Percentiles rank a stretch among this genome's conserved stretches.
These are phyloP conservation scores for Herminia tarsipennalis DNA, from an alignment of 2,888 invertebrate genomes.

Conservation along the genomic window DNA sequence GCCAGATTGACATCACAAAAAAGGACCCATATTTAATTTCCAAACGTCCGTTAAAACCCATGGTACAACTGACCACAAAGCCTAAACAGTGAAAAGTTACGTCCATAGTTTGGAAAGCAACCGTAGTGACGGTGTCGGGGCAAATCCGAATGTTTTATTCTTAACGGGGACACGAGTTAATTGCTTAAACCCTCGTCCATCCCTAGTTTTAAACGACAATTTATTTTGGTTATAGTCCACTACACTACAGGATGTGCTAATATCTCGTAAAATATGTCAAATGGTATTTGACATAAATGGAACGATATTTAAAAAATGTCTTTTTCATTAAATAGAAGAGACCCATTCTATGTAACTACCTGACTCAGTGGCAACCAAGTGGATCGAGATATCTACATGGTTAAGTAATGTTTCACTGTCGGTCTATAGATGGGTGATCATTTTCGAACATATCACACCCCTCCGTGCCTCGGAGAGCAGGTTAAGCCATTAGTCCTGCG, in stretches of 20 bases:
- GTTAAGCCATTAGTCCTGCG: too few species aligned
- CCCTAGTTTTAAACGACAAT: slow-evolving; percentile 79
- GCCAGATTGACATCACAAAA: neutral
- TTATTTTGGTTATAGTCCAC: slow-evolving; percentile 70
- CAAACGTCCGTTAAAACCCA: slow-evolving; percentile 12
- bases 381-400: too few species aligned
- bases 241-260: slow-evolving; percentile 56
- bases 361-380: too few species aligned
- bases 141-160: slow-evolving; percentile 79
- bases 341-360: too few species aligned
- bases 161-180: slow-evolving; percentile 76
- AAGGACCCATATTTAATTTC: slow-evolving; percentile 2
- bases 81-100: slow-evolving; percentile 50
- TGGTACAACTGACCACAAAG: slow-evolving; percentile 16
- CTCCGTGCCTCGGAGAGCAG: too few species aligned
- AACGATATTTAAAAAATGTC: too few species aligned
- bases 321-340: too few species aligned
- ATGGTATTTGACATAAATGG: too few species aligned
- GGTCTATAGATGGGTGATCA: too few species aligned
- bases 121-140: slow-evolving; percentile 47
- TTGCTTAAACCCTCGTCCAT: slow-evolving; percentile 81
- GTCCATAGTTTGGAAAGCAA: slow-evolving; percentile 41
- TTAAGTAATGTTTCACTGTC: too few species aligned
- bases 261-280: slow-evolving; percentile 17
- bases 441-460: too few species aligned